Evolutionary conservation across 2,113 vertebrate species (phyloP).

Genomic region (Tiliqua scincoides): DNA sequence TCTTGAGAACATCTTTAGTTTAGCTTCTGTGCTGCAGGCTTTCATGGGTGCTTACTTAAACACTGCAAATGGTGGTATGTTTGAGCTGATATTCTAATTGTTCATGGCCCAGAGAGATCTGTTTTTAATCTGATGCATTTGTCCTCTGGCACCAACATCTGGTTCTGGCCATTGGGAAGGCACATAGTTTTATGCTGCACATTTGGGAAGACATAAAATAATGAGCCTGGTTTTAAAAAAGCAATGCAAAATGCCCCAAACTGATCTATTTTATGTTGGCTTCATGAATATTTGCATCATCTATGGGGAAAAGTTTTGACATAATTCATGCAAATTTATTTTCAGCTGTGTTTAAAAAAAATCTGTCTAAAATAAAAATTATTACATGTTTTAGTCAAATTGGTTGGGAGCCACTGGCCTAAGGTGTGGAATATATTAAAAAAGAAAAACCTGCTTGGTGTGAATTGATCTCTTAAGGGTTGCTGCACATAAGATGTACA

Average conservation of each 20-base stretch:
- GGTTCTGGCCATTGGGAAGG: conserved; percentile 39
- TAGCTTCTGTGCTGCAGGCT: conserved; percentile 30
- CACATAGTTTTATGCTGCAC: accelerated
- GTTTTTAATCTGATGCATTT: neutral
- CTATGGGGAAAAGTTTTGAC: conserved; percentile 11
- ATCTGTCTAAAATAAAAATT: conserved; percentile 43
- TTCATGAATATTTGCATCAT: conserved; percentile 52
- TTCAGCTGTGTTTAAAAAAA: conserved; percentile 35
- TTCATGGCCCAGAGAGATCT: neutral
- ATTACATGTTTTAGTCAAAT: conserved; percentile 31
- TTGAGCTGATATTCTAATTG: neutral
- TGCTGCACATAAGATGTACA: neutral
- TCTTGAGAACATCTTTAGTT: neutral
- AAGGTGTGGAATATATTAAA: conserved; percentile 24
- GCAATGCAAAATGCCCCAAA: neutral
- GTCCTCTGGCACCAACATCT: conserved; percentile 31
- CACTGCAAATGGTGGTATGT: neutral
- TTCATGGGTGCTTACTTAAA: conserved; percentile 24
- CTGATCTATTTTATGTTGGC: conserved; percentile 31
- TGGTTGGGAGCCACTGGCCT: conserved; percentile 11
- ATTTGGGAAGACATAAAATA: neutral
- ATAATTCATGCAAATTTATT: conserved; percentile 56
- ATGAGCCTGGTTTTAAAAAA: conserved; percentile 15
- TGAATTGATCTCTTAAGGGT: neutral
- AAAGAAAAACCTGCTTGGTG: neutral